Evolutionary conservation across 2,797 vertebrate species (phyloP).

Genomic region (Scolopax rusticola): DNA sequence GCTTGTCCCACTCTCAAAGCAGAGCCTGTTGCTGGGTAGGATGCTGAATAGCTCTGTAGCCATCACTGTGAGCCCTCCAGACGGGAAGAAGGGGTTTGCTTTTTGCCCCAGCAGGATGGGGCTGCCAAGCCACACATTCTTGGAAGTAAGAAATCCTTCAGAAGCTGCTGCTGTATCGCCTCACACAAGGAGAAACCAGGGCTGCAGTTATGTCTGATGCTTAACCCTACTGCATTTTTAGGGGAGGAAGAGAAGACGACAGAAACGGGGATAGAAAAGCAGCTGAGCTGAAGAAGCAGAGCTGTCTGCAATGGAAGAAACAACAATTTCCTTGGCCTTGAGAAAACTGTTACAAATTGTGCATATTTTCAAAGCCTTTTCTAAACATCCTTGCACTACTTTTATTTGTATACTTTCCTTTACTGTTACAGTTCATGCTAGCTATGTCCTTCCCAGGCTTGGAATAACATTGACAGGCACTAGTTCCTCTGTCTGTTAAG

Average conservation of each 20-base stretch:
- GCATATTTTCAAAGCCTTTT: not conserved
- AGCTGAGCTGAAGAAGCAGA: conserved; percentile 17
- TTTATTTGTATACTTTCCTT: not conserved
- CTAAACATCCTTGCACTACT: not conserved
- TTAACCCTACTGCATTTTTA: not conserved
- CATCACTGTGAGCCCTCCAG: not conserved
- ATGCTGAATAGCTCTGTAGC: not conserved
- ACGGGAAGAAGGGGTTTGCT: not conserved
- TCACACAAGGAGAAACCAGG: not conserved
- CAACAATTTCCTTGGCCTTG: not conserved
- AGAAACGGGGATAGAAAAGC: not conserved
- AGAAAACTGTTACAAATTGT: not conserved
- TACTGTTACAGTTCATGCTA: not conserved
- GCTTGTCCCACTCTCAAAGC: not conserved
- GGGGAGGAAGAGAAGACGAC: not conserved
- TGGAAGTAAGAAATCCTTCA: not conserved
- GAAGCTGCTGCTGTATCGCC: not conserved
- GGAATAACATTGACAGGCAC: not conserved
- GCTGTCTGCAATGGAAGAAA: not conserved
- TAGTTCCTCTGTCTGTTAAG: not conserved
- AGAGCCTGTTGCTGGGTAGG: not conserved
- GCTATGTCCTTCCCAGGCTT: not conserved
- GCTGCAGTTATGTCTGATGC: not conserved
- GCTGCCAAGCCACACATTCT: not conserved
- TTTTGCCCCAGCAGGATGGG: not conserved